A percentile compares a stretch with the other conserved stretches of the same genome.
Evolutionary conservation across 1,140 invertebrate species (phyloP).

Genomic region (Nymphalis io): DNA sequence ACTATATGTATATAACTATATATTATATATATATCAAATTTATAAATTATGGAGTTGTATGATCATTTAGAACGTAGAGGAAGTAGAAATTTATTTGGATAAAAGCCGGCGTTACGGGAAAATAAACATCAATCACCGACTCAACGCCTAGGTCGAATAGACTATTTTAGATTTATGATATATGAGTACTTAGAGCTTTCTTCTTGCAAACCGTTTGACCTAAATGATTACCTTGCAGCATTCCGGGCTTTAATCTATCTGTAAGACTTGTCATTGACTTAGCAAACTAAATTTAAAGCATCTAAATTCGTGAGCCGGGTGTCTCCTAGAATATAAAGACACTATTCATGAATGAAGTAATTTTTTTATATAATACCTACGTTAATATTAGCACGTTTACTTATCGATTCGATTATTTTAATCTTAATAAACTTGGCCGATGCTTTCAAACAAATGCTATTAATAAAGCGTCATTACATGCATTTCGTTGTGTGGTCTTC

Average conservation of each 20-base stretch:
- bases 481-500: too few relatives aligned
- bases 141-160: conserved; percentile 16
- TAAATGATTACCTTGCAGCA: conserved; percentile 45
- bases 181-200: conserved; percentile 30
- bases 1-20: background rate
- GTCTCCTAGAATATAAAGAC: conserved; percentile 29
- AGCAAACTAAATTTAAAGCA: conserved; percentile 42
- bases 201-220: conserved; percentile 37
- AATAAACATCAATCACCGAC: conserved; percentile 17
- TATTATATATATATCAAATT: background rate
- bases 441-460: background rate
- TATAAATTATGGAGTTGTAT: background rate
- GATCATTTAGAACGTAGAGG: background rate
- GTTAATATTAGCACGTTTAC: background rate
- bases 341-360: conserved; percentile 31
- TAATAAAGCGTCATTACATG: background rate
- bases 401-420: background rate
- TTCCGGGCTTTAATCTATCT: conserved; percentile 40
- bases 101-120: background rate
- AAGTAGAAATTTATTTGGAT: background rate
- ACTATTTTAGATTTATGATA: conserved; percentile 32
- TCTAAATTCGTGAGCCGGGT: conserved; percentile 34
- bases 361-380: background rate
- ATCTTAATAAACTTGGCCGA: background rate
- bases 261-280: conserved; percentile 45